Evolutionary conservation across 2,113 vertebrate species (phyloP), one percentile per base, ranked within the genome.

Genomic region (Cyprinus carpio): DNA sequence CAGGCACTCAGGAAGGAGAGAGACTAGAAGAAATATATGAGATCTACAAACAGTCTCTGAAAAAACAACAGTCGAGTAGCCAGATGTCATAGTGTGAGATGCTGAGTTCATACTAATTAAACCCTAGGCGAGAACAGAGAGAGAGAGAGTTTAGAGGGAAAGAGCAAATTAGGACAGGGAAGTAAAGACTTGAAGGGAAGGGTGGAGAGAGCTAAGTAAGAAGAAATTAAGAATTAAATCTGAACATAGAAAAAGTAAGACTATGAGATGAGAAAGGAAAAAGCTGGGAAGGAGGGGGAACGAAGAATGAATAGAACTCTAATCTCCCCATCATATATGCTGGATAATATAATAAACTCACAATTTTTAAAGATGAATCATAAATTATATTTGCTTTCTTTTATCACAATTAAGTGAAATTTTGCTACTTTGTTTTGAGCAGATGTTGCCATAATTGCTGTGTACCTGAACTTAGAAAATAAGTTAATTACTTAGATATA

Each of bases 41-140:
- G 71, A 75, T 74, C 12, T 27, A 25, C 13, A 25, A 74, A 27
- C 23, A 29, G 37, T 81, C 37, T 16, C n/a, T 46, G 58, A 43
- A 4, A 46, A 81, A 81, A 81, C 78, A 81, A 81, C 78, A 64
- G 58, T 58, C n/a, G 37, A 43, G 77, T 27, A 80, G 34, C 56
- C 77, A 80, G 77, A 80, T 80, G 77, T 40, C 31, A 64, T 18
- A 43, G n/a, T 0, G 78, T 6, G 58, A 81, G 78, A 81, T 9
- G 15, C 58, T 46, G 58, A 46, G 54, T 79, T 60, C 56, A 79
- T 79, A 60, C 29, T 78, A 79, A 79, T 60, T 40, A 79, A 79
- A 79, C 20, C 29, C 54, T 37, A 56, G 51, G 29, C 18, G 40
- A 77, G 27, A 56, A 77, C 18, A 56, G 29, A 31, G 29, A 77